Conservation (phyloP, 35 echinoderm and acorn worm genomes). For the Eucidaris tribuloides region DNA sequence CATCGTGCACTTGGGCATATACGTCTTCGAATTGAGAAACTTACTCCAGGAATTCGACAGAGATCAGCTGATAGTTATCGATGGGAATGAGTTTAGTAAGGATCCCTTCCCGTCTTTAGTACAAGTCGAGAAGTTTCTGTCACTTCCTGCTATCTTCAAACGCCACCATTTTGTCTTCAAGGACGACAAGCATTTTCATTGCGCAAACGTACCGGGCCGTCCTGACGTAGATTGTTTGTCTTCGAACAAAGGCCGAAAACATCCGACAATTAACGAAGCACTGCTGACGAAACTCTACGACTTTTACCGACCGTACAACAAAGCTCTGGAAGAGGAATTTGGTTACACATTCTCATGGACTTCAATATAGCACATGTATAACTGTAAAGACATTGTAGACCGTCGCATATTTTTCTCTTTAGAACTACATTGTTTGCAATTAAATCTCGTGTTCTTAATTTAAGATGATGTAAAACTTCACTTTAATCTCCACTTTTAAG, state of each 20-base stretch:
- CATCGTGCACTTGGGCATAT: too few species aligned
- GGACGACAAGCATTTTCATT: background rate
- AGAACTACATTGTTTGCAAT: too few species aligned
- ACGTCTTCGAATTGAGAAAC: too few species aligned
- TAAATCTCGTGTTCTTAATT: too few species aligned
- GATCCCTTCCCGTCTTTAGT: background rate
- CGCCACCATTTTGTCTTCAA: background rate
- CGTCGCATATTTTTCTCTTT: too few species aligned
- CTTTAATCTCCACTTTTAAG: too few species aligned
- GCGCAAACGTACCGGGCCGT: background rate
- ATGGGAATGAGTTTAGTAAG: background rate
- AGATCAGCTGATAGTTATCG: background rate
- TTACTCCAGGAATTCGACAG: too few species aligned
- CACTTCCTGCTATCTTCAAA: background rate
- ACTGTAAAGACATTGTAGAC: too few species aligned
- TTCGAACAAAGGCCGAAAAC: background rate
- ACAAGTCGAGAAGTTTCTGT: background rate
- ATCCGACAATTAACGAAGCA: background rate
- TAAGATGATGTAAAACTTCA: too few species aligned
- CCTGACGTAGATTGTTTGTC: background rate
- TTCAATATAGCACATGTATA: too few species aligned
- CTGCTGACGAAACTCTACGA: background rate
- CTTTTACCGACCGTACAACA: background rate
- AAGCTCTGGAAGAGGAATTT: background rate
- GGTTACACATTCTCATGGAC: too few species aligned